phyloP scores from a whole-genome alignment of 2,888 invertebrate species.

The Glyphotaelius pellucidus region DNA sequence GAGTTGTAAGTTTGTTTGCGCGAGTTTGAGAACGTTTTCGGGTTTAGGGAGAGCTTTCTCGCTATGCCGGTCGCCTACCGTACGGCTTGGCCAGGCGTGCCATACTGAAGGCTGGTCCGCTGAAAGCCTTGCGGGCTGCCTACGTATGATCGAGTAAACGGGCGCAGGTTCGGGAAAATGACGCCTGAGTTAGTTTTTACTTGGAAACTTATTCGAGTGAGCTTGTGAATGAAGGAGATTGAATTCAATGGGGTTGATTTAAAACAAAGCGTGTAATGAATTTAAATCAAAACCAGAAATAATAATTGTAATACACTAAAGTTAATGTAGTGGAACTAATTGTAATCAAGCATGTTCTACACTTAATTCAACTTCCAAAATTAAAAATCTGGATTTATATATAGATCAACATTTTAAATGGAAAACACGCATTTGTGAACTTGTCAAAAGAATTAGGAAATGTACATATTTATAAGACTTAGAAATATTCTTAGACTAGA shows the following conservation, averaged over 20 bases:
- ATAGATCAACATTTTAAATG: too few relatives aligned
- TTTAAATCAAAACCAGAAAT: too few relatives aligned
- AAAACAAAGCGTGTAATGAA: background rate
- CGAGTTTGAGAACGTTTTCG: background rate
- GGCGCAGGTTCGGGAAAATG: constrained; percentile 11
- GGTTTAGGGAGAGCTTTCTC: background rate
- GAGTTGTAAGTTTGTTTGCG: background rate
- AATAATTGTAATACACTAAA: too few relatives aligned
- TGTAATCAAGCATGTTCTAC: too few relatives aligned
- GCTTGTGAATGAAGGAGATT: background rate
- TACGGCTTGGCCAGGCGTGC: constrained; percentile 44
- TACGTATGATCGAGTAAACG: too few relatives aligned
- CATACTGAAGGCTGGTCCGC: constrained; percentile 22
- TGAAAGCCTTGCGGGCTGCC: constrained; percentile 10
- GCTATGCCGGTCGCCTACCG: constrained; percentile 27
- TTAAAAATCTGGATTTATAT: too few relatives aligned
- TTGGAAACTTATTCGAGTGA: background rate
- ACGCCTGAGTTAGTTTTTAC: background rate
- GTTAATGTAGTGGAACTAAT: too few relatives aligned
- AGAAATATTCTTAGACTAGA: too few relatives aligned
- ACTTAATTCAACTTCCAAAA: too few relatives aligned
- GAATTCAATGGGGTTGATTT: background rate
- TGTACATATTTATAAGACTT: too few relatives aligned
- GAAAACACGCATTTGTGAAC: too few relatives aligned
- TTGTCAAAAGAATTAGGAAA: too few relatives aligned